Evolutionary conservation across 2,113 vertebrate species (phyloP).

Genomic region (Acanthochromis polyacanthus): DNA sequence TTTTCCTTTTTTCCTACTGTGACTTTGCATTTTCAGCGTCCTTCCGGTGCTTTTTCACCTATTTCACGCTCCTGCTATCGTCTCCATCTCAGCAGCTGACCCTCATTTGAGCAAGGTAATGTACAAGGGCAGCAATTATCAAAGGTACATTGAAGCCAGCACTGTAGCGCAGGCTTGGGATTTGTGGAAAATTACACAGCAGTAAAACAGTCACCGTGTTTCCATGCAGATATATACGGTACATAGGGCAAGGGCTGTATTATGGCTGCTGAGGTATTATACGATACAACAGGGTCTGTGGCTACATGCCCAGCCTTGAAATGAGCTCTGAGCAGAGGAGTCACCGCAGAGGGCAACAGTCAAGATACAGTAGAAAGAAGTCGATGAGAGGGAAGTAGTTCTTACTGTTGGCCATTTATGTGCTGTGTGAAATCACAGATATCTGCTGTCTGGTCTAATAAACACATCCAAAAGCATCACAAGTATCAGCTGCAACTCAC

Average conservation of each 20-base stretch:
- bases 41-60: not conserved
- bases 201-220: constrained; percentile 55
- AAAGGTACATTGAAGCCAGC: constrained; percentile 25
- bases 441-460: constrained; percentile 36
- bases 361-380: constrained; percentile 38
- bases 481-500: constrained; percentile 15
- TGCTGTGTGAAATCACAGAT: constrained; percentile 45
- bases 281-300: constrained; percentile 43
- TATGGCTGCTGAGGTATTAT: constrained; percentile 50
- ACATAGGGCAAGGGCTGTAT: constrained; percentile 28
- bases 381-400: constrained; percentile 21
- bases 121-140: constrained; percentile 64
- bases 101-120: constrained; percentile 44
- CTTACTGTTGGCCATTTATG: constrained; percentile 42
- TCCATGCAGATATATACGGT: constrained; percentile 56
- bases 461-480: constrained; percentile 23
- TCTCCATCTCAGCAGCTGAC: constrained; percentile 26
- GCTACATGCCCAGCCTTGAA: constrained; percentile 53
- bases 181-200: constrained; percentile 55
- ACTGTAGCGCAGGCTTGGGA: constrained; percentile 33
- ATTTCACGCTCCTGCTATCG: constrained; percentile 17
- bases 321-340: constrained; percentile 50
- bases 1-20: not conserved
- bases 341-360: constrained; percentile 60
- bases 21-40: constrained; percentile 10